Base-by-base conservation (phyloP, 2,113 vertebrate genomes). In the Piaya cayana region DNA sequence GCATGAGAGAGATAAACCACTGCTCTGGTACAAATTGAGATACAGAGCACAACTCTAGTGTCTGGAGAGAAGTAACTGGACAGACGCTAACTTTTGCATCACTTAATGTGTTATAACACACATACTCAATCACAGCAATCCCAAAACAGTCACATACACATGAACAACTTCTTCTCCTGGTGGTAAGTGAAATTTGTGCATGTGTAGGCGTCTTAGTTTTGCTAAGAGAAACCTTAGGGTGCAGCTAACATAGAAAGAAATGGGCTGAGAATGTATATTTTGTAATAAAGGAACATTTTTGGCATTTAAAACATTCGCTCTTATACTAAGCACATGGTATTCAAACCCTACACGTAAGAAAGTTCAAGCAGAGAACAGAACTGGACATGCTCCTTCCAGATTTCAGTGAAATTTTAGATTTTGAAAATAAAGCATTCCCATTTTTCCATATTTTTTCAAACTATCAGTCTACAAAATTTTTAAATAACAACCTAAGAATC, bases 321-420 rank as follows among this genome's bases (percentile, higher is more conserved):
- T 93, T 67, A 82, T 42, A 59, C 82, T 93, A 67, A 78, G 71
- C 71, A 58, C 26, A 63, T 16, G 60, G 59, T n/a, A 70, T 56
- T 90, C 82, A 77, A 90, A 91, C 80, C 32, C 71, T 63, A 63
- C 34, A 42, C 37, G 12, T n/a, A 85, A 68, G 81, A 74, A 87
- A 87, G 76, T 77, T 88, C 67, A 88, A 88, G 67, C 18, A 91
- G 52, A 88, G 67, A 91, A 50, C 68, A 95, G 59, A 88, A 70
- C 37, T 70, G 52, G 75, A 77, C 50, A 65, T 34, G 34, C 29
- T 93, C 56, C 55, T 80, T 63, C 63, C 75, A 90, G 47, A 86
- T 86, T 92, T 87, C 36, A 84, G 52, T 90, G 91, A 94, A 72
- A 93, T 91, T 88, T 91, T 80, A 95, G 87, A 94, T 93, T 95